Percentiles rank a stretch among this genome's conserved stretches.
Conservation (phyloP, 2,888 invertebrate species). For the Eilema depressum region DNA sequence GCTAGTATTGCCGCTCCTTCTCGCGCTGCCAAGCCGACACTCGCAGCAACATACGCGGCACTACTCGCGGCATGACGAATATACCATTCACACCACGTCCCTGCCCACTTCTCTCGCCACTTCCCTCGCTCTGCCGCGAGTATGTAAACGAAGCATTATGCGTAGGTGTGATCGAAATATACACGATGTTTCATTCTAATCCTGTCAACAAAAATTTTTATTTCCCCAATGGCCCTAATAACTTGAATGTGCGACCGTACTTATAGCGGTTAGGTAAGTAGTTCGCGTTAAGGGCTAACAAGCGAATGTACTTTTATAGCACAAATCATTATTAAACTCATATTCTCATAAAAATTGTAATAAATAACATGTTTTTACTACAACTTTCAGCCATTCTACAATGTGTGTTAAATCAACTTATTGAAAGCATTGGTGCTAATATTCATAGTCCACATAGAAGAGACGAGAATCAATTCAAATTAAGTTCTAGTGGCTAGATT, state of each 20-base stretch:
- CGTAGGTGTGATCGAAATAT: too few relatives aligned
- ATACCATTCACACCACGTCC: too few relatives aligned
- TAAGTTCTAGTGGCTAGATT: not conserved
- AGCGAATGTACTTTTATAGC: not conserved
- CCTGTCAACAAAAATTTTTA: not conserved
- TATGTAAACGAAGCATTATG: too few relatives aligned
- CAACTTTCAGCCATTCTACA: not conserved
- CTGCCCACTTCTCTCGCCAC: too few relatives aligned
- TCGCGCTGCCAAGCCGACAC: too few relatives aligned
- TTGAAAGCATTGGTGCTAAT: not conserved
- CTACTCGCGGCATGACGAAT: too few relatives aligned
- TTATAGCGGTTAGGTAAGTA: not conserved
- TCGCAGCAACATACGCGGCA: too few relatives aligned
- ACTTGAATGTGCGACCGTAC: not conserved
- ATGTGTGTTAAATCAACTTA: not conserved
- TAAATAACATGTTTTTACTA: not conserved
- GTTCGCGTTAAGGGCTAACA: not conserved
- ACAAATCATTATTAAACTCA: not conserved
- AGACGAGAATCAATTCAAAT: too few relatives aligned
- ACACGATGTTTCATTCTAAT: constrained; percentile 7
- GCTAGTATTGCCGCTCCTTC: too few relatives aligned
- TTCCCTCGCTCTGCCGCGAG: too few relatives aligned
- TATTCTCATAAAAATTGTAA: not conserved
- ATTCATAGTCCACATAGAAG: too few relatives aligned
- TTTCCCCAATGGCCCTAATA: constrained; percentile 2